A percentile compares a stretch with the other conserved stretches of the same genome.
phyloP scores from a whole-genome alignment of 2,888 invertebrate genomes.

The Acronicta alni region DNA sequence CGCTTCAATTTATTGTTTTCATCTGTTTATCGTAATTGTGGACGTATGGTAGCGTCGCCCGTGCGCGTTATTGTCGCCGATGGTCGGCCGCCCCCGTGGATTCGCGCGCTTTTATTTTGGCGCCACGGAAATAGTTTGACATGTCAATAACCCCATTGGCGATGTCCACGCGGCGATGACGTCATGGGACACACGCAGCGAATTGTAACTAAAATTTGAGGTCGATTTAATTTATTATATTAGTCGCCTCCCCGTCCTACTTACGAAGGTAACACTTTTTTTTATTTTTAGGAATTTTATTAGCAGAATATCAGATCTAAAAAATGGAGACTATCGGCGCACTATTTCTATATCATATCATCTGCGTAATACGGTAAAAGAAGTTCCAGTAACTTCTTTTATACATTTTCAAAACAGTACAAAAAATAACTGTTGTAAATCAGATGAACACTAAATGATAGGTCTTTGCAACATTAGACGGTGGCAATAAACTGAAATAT shows the following conservation, averaged over 20 bases:
- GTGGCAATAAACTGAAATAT: slow-evolving; percentile 62
- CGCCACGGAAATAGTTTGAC: slow-evolving; percentile 87
- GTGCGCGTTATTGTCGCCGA: slow-evolving; percentile 53
- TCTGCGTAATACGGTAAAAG: slow-evolving; percentile 16
- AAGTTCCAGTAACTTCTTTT: slow-evolving; percentile 11
- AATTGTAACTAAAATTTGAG: slow-evolving; percentile 79
- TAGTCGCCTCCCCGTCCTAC: slow-evolving; percentile 74
- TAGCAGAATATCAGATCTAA: slow-evolving; percentile 40
- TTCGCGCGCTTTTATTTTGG: slow-evolving; percentile 86
- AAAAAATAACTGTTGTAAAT: slow-evolving; percentile 31
- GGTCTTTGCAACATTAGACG: slow-evolving; percentile 43
- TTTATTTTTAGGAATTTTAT: slow-evolving; percentile 67
- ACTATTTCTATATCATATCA: slow-evolving; percentile 39
- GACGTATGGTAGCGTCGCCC: slow-evolving; percentile 63
- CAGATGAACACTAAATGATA: slow-evolving; percentile 47
- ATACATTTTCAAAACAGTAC: slow-evolving; percentile 13
- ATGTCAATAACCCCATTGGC: slow-evolving; percentile 87
- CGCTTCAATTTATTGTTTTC: slow-evolving; percentile 88
- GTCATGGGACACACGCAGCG: slow-evolving; percentile 81
- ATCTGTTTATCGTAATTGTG: slow-evolving; percentile 82
- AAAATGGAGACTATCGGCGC: slow-evolving; percentile 43
- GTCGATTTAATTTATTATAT: slow-evolving; percentile 84
- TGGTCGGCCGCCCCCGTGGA: slow-evolving; percentile 68
- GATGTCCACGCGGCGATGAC: slow-evolving; percentile 82
- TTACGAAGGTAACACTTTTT: slow-evolving; percentile 69